A percentile compares a stretch with the other conserved stretches of the same genome.
These are phyloP conservation scores for Ornithoptera priamus DNA, from an alignment of 2,888 invertebrate genomes.

Conservation along the genomic window DNA sequence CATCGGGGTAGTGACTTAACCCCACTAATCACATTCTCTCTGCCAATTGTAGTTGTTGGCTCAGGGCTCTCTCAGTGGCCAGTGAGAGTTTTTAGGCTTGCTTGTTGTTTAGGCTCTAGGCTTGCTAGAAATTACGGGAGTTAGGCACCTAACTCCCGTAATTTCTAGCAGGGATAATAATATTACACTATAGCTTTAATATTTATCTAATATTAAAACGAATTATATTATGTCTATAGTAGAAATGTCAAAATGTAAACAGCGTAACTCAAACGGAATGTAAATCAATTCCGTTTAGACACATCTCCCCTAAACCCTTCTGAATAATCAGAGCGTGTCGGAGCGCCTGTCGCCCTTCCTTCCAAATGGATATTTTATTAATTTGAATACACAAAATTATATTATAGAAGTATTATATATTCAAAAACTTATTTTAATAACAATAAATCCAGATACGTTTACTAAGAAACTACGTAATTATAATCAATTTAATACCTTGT, in stretches of 20 bases:
- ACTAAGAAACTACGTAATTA: background rate
- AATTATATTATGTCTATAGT: background rate
- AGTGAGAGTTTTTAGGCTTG: too few species aligned
- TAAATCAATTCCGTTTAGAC: slow-evolving; percentile 7
- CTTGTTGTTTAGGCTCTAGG: too few species aligned
- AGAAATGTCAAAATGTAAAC: slow-evolving; percentile 3
- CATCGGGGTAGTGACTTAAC: too few species aligned
- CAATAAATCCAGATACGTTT: background rate
- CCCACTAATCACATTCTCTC: too few species aligned
- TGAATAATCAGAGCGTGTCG: slow-evolving; percentile 7
- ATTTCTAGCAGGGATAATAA: background rate
- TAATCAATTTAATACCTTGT: background rate
- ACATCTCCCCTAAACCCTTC: background rate
- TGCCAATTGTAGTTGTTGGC: too few species aligned
- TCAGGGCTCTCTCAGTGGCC: too few species aligned
- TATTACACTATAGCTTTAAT: background rate
- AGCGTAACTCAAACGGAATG: slow-evolving; percentile 2
- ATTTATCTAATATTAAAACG: background rate
- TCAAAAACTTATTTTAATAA: background rate
- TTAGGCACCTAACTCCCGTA: too few species aligned
- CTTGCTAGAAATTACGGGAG: too few species aligned
- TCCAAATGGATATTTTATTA: slow-evolving; percentile 3
- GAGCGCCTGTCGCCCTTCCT: slow-evolving; percentile 2
- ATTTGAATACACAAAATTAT: slow-evolving; percentile 1
- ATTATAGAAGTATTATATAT: background rate